phyloP scores from a whole-genome alignment of 1,140 invertebrate genomes.

The Ooceraea biroi region DNA sequence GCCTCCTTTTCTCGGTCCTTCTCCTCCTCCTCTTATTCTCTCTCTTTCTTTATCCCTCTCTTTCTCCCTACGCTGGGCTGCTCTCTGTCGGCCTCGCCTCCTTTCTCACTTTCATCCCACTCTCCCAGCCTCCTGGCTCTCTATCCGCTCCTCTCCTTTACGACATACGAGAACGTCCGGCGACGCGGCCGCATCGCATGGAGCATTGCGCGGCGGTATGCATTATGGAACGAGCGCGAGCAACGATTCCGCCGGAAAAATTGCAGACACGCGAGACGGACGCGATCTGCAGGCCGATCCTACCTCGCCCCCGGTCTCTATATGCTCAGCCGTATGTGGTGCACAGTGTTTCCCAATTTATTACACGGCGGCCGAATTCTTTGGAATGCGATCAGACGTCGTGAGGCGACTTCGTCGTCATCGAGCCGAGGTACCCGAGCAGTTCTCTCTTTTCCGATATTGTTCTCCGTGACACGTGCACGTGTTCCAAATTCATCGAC shows the following conservation, averaged over 20 bases:
- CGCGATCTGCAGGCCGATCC: slow-evolving; percentile 75
- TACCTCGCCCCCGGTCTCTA: slow-evolving; percentile 36
- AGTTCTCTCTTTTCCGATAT: slow-evolving; percentile 3
- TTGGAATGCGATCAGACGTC: slow-evolving; percentile 18
- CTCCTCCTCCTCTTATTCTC: not conserved
- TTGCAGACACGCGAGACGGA: slow-evolving; percentile 81
- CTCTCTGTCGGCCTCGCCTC: no score
- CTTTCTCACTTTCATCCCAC: not conserved
- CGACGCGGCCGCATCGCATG: slow-evolving; percentile 70
- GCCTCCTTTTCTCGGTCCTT: not conserved
- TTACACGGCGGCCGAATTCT: slow-evolving; percentile 30
- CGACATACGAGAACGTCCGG: slow-evolving; percentile 73
- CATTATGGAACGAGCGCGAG: slow-evolving; percentile 81
- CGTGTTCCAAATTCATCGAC: no score
- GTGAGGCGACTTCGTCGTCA: slow-evolving; percentile 8
- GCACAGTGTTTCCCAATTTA: slow-evolving; percentile 53
- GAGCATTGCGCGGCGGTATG: slow-evolving; percentile 77
- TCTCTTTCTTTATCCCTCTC: slow-evolving; percentile 1
- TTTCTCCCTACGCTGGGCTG: not conserved
- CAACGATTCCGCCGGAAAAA: slow-evolving; percentile 81
- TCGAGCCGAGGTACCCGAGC: not conserved
- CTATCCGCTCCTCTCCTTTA: slow-evolving; percentile 56
- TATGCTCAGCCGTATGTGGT: slow-evolving; percentile 21
- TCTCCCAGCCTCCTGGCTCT: no score
- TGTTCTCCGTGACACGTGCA: not conserved